Conservation (phyloP, 2,797 vertebrate species). For the Centroberyx gerrardi region DNA sequence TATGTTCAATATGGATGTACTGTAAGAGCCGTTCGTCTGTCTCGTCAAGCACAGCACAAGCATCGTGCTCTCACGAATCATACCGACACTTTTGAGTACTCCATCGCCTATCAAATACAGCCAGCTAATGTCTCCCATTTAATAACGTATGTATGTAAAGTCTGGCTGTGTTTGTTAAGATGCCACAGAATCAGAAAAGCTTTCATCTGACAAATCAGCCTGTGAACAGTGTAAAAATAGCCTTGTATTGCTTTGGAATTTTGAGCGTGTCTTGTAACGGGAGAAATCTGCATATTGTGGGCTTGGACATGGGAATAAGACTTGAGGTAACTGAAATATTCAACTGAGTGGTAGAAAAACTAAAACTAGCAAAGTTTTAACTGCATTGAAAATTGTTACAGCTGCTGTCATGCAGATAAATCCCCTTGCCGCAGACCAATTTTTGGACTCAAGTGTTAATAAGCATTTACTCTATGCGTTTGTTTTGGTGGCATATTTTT, state of each 20-base stretch:
- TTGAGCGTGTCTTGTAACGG: not conserved
- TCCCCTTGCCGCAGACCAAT: too few relatives aligned
- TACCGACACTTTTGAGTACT: too few relatives aligned
- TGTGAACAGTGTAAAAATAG: constrained; percentile 1
- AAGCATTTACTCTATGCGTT: too few relatives aligned
- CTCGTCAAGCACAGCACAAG: not conserved
- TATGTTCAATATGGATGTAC: not conserved
- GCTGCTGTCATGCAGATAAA: too few relatives aligned
- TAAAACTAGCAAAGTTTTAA: too few relatives aligned
- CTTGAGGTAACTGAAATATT: too few relatives aligned
- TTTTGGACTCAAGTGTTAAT: too few relatives aligned
- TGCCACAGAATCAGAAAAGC: not conserved
- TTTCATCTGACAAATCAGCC: constrained; percentile 17
- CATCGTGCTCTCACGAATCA: not conserved
- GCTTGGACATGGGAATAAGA: not conserved
- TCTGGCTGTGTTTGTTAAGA: not conserved
- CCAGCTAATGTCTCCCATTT: not conserved
- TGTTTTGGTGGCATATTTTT: too few relatives aligned
- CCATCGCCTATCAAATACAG: not conserved
- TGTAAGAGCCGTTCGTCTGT: not conserved
- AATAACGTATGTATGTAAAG: not conserved
- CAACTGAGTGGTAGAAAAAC: too few relatives aligned
- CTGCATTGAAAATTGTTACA: too few relatives aligned
- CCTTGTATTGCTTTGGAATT: not conserved
- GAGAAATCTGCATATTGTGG: not conserved